These are phyloP conservation scores for Diplolepis rosae DNA, from an alignment of 2,888 invertebrate genomes.

Conservation along the genomic window DNA sequence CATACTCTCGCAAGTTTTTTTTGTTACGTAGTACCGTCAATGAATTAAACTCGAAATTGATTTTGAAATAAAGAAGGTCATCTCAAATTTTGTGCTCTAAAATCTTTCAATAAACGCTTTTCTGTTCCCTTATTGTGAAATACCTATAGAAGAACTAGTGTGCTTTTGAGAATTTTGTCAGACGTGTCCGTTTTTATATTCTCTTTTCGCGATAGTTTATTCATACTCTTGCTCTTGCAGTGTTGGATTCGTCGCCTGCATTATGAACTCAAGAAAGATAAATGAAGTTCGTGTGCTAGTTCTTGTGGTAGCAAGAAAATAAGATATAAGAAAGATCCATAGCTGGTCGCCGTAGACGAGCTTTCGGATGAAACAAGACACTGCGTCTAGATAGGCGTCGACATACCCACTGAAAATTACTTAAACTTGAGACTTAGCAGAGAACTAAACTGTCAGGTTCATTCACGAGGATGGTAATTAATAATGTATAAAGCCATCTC, in stretches of 20 bases:
- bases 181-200: conserved; percentile 1
- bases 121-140: conserved; percentile 28
- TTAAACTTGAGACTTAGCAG: conserved; percentile 4
- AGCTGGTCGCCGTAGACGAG: not conserved
- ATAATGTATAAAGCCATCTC: conserved; percentile 13
- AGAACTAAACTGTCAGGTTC: conserved; percentile 7
- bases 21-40: not conserved
- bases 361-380: conserved; percentile 1
- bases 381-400: not conserved
- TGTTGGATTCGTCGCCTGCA: conserved; percentile 61
- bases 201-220: conserved; percentile 30
- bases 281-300: conserved; percentile 54
- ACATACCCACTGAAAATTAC: conserved; percentile 6
- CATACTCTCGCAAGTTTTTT: not conserved
- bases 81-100: not conserved
- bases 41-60: not conserved
- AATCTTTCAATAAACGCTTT: not conserved
- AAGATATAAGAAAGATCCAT: conserved; percentile 31
- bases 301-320: conserved; percentile 36
- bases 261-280: conserved; percentile 61
- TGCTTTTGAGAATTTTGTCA: conserved; percentile 53
- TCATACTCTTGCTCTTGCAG: conserved; percentile 40
- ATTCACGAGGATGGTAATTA: conserved; percentile 6
- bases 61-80: not conserved
- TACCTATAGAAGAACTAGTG: conserved; percentile 39